These are phyloP conservation scores for Pagrus major DNA, from an alignment of 2,113 vertebrate species.

Conservation along the genomic window DNA sequence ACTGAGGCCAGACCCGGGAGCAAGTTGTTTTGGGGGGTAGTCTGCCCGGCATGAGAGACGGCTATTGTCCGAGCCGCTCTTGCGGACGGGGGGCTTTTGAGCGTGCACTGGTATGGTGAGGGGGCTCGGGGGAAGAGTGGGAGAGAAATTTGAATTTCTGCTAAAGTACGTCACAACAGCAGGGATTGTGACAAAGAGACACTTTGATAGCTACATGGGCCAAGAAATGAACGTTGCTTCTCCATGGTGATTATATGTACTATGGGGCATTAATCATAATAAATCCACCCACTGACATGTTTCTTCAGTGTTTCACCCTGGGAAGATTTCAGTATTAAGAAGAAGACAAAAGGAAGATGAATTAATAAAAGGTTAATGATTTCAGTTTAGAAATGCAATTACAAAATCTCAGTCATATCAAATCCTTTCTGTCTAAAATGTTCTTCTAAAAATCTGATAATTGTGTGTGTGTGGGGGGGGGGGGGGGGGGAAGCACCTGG, in stretches of 20 bases:
- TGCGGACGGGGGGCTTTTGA: conserved; percentile 65
- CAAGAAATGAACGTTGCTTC: conserved; percentile 64
- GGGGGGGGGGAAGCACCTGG: too few relatives aligned
- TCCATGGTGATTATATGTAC: conserved; percentile 77
- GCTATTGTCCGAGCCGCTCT: conserved; percentile 75
- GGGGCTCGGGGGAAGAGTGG: conserved; percentile 74
- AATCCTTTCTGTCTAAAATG: too few relatives aligned
- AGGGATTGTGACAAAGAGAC: conserved; percentile 69
- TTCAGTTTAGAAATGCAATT: conserved; percentile 1
- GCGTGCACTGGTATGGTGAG: conserved; percentile 62
- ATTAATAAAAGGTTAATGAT: not conserved
- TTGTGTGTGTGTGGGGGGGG: too few relatives aligned
- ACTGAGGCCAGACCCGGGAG: conserved; percentile 66
- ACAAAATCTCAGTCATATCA: too few relatives aligned
- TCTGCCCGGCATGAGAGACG: conserved; percentile 75
- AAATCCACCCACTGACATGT: conserved; percentile 69
- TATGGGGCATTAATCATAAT: conserved; percentile 69
- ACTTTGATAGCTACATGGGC: conserved; percentile 69
- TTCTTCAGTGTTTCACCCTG: conserved; percentile 37
- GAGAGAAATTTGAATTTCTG: conserved; percentile 81
- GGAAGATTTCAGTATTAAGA: not conserved
- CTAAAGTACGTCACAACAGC: conserved; percentile 75
- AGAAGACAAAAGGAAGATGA: conserved; percentile 17
- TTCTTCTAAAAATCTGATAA: too few relatives aligned
- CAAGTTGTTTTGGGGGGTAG: conserved; percentile 74